A percentile compares a stretch with the other conserved stretches of the same genome.
phyloP scores from a whole-genome alignment of 2,888 invertebrate species.

The Drosophila dives region DNA sequence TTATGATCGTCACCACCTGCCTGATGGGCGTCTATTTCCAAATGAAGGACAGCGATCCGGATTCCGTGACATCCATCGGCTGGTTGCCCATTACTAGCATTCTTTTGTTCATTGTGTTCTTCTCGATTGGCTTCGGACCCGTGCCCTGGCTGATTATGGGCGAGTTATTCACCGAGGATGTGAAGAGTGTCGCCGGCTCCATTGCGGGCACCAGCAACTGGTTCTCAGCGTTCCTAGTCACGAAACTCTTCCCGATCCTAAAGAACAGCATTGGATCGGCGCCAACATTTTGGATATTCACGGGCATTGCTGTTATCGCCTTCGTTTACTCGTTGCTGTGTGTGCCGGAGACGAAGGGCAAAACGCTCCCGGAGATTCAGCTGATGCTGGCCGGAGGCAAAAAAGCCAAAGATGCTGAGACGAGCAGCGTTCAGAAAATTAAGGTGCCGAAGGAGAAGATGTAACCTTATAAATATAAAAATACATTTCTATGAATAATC shows the following conservation, averaged over 20 bases:
- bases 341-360: slow-evolving; percentile 86
- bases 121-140: slow-evolving; percentile 93
- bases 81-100: slow-evolving; percentile 91
- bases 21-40: slow-evolving; percentile 89
- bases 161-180: slow-evolving; percentile 91
- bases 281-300: slow-evolving; percentile 91
- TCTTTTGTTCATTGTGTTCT: slow-evolving; percentile 90
- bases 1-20: slow-evolving; percentile 89
- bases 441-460: background rate
- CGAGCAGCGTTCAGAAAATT: slow-evolving; percentile 5
- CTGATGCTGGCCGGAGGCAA: slow-evolving; percentile 55
- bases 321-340: slow-evolving; percentile 88
- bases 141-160: slow-evolving; percentile 90
- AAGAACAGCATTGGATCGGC: slow-evolving; percentile 86
- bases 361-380: slow-evolving; percentile 79
- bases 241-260: slow-evolving; percentile 88
- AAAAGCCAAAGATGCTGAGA: slow-evolving; percentile 1
- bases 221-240: slow-evolving; percentile 91
- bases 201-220: slow-evolving; percentile 92
- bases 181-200: slow-evolving; percentile 90
- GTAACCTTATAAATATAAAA: background rate
- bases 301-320: slow-evolving; percentile 87
- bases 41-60: slow-evolving; percentile 71
- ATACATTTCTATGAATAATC: background rate
- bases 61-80: slow-evolving; percentile 86